Conservation (phyloP, 2,797 vertebrate species). For the Emydoidea blandingii region DNA sequence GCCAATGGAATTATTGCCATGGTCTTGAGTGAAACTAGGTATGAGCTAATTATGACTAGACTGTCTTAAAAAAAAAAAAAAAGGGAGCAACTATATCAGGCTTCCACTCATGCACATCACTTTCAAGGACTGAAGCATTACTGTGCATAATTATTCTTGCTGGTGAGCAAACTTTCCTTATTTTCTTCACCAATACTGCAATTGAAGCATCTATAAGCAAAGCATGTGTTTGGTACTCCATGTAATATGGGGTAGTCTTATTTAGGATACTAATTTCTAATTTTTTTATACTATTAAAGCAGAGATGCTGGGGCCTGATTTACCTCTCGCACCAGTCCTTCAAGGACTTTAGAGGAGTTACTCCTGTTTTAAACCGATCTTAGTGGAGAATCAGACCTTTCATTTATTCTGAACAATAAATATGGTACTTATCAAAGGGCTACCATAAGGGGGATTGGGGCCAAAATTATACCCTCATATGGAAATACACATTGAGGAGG, state of each 20-base stretch:
- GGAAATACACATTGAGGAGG: rapidly evolving
- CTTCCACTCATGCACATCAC: neutral
- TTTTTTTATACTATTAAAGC: neutral
- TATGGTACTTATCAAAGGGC: neutral
- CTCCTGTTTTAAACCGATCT: neutral
- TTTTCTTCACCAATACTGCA: neutral
- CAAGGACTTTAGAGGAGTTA: neutral
- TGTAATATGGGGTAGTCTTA: neutral
- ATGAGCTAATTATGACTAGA: neutral
- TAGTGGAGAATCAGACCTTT: neutral
- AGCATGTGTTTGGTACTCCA: neutral
- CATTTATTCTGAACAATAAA: neutral
- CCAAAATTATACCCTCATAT: neutral
- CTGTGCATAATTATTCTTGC: neutral
- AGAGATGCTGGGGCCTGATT: neutral
- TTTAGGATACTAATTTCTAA: neutral
- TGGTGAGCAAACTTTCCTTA: neutral
- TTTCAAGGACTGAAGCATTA: neutral
- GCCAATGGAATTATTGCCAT: neutral
- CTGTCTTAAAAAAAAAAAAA: neutral
- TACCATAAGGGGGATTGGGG: too few relatives aligned
- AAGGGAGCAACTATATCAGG: neutral
- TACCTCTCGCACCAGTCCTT: neutral
- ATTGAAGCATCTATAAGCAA: neutral
- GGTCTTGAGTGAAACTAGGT: neutral